Evolutionary conservation across 1,140 invertebrate species (phyloP), one percentile per base, ranked within the genome.

Genomic region (Orius laevigatus): DNA sequence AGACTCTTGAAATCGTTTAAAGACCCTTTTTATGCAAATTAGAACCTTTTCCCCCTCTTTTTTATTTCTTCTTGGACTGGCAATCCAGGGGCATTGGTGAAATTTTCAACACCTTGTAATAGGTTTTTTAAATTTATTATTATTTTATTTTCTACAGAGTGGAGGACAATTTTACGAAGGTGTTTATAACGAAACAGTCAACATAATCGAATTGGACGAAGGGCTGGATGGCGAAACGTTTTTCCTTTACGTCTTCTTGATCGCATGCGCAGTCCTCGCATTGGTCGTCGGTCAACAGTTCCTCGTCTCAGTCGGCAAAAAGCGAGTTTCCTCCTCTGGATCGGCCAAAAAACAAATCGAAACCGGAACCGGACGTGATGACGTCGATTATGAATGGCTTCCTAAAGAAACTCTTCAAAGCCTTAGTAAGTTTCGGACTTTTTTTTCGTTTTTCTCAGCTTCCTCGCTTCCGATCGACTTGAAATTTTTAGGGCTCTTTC

Each of bases 141-240:
- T 16, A 10, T 38, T 16, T 55, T 53, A 52, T 59, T 61, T 49
- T 54, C 60, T 61, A 16, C 57, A 84, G 78, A 77, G 76, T 58
- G 79, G 79, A 33, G 68, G 72, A 42, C 65, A 70, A 41, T 91
- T 73, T 63, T 72, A 78, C 59, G 91, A 93, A 68, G 85, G 93
- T 52, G 89, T 98, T 0, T 99, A 91, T 72, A 99, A 99, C 66
- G 89, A 97, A 68, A 98, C 95, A n/a, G 75, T 99, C 5, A 87
- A 88, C 64, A 88, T 98, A 54, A 76, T 93, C 31, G 95, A 98
- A 69, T 71, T 96, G 38, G 93, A 96, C 56, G 92, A 96, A 66
- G 92, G 92, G 51, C 71, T 98, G 11, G 93, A 98, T 68, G 90
- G 91, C 35, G 95, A 99, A 75, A 98, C 93, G 19, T 87, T 97